A percentile compares a stretch with the other conserved stretches of the same genome.
phyloP scores from a whole-genome alignment of 2,888 invertebrate species.

The Oxystoma pomonae region DNA sequence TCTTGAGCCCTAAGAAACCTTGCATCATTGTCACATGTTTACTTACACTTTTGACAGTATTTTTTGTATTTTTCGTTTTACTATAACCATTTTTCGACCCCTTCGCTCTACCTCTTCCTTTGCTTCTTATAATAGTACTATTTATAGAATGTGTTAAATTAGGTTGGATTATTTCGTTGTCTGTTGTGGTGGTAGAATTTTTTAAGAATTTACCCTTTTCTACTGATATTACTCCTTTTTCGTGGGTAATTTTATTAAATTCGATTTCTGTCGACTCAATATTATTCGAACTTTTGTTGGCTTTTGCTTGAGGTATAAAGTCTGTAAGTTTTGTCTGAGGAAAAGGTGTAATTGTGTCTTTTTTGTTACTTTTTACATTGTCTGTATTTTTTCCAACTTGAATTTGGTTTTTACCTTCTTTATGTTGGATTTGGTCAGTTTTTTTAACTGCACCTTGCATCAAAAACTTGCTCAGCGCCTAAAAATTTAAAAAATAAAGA shows the following conservation, averaged over 20 bases:
- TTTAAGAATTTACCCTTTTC: not conserved
- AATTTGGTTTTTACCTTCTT: no score
- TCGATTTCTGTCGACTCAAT: not conserved
- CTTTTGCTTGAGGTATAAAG: not conserved
- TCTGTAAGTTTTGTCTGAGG: not conserved
- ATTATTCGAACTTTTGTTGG: not conserved
- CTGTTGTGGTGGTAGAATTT: not conserved
- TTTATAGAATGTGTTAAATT: not conserved
- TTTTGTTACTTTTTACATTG: not conserved
- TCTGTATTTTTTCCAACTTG: no score
- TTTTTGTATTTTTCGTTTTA: not conserved
- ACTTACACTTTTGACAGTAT: not conserved
- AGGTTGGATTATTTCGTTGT: not conserved
- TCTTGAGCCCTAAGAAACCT: not conserved
- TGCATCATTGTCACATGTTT: not conserved
- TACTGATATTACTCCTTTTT: not conserved
- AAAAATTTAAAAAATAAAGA: slow-evolving; percentile 9
- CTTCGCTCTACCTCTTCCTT: not conserved
- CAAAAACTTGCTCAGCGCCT: slow-evolving; percentile 40
- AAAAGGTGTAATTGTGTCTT: not conserved
- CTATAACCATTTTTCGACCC: not conserved
- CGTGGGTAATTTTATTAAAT: no score
- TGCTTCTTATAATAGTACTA: not conserved
- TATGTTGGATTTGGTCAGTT: slow-evolving; percentile 7
- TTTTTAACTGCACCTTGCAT: slow-evolving; percentile 26